Base-by-base conservation (phyloP, 2,888 invertebrate genomes). In the Lypha dubia region DNA sequence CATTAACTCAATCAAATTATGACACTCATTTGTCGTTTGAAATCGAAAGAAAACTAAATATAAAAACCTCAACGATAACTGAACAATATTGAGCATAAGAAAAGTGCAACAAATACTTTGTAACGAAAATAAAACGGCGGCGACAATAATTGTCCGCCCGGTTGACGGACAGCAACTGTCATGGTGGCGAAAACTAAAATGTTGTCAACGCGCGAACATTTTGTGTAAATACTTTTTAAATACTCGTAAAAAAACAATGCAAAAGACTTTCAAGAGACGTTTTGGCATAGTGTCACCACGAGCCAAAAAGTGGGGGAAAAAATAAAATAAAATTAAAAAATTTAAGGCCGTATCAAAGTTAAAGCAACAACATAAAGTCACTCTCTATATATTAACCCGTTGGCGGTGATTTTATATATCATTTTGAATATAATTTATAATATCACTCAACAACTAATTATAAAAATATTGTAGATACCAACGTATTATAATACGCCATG, bases 141-240 rank as follows among this genome's bases (percentile, higher is more conserved):
- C 83, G 81, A 75, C 84, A 84, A 75, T 79, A 81, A 79, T 81
- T 83, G 86, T 85, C 85, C 84, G 84, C 86, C 86, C 86, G 84
- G 56, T 83, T 86, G 77, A 83, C 83, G 86, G 77, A 80, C 82
- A 80, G 75, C 84, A 73, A 83, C 86, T 84, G 86, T 79, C 84
- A 80, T 75, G 68, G 62, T 67, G 76, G 75, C 28, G 74, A 80
- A 76, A 85, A 86, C 73, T 80, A 44, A 86, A 84, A 80, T 82
- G 83, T 79, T 86, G 81, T 83, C 80, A 86, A 76, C 60, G 75
- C 74, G 71, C 76, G 70, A 83, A 53, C n/a, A 79, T 76, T 74
- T 80, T 68, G 49, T 60, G 63, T 65, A 24, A 70, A 85, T 81
- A 79, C 77, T 79, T 68, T 46, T 44, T n/a, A 35, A 49, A 81